Evolutionary conservation across 2,888 invertebrate species (phyloP).

Genomic region (Trachelus stipa): DNA sequence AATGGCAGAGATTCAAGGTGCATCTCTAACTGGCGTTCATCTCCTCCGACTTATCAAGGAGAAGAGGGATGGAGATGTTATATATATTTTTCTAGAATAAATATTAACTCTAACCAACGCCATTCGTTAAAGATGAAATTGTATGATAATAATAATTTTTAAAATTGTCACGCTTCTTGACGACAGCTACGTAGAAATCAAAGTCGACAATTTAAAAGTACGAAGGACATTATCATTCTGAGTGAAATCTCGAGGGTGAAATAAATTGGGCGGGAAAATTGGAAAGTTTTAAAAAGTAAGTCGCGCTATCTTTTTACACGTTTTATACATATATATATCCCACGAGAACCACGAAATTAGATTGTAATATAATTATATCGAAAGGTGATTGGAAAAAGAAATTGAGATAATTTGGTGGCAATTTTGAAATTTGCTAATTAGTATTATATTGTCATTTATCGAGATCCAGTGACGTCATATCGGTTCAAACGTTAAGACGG

Average conservation of each 20-base stretch:
- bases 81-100: background rate
- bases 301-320: background rate
- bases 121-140: background rate
- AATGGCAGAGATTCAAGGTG: background rate
- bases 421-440: background rate
- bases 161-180: background rate
- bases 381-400: background rate
- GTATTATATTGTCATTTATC: background rate
- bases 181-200: background rate
- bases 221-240: background rate
- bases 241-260: background rate
- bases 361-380: background rate
- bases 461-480: background rate
- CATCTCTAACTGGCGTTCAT: background rate
- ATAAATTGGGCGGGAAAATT: background rate
- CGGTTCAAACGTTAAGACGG: background rate
- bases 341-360: background rate
- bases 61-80: background rate
- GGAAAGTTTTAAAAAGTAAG: background rate
- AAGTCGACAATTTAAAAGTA: background rate
- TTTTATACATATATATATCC: background rate
- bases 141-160: background rate
- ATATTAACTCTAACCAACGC: background rate
- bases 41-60: background rate
- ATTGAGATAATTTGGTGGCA: background rate